These are phyloP conservation scores for Anticlea derivata DNA, from an alignment of 2,888 invertebrate genomes.

Conservation along the genomic window DNA sequence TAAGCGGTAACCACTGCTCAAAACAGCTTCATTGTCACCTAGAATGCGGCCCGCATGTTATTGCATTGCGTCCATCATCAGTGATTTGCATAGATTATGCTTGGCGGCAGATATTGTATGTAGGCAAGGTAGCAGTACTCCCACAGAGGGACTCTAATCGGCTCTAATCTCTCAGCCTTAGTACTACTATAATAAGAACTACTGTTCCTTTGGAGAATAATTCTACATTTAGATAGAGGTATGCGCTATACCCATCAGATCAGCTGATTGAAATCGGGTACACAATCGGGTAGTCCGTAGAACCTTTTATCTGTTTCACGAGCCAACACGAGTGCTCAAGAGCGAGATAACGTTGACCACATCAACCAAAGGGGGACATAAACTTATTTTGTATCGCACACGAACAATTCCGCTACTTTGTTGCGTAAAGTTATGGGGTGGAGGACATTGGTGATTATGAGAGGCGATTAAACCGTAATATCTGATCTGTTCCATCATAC, in stretches of 20 bases:
- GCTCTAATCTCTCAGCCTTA: no score
- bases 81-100: no score
- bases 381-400: slow-evolving; percentile 75
- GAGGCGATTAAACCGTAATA: slow-evolving; percentile 33
- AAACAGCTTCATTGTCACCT: no score
- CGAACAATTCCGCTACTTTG: slow-evolving; percentile 63
- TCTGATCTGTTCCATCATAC: slow-evolving; percentile 18
- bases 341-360: slow-evolving; percentile 70
- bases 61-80: no score
- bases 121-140: no score
- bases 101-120: no score
- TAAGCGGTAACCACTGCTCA: no score
- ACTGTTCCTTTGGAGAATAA: no score
- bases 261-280: not conserved
- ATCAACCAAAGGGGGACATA: slow-evolving; percentile 70
- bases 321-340: slow-evolving; percentile 63
- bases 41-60: no score
- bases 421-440: slow-evolving; percentile 42
- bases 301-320: slow-evolving; percentile 58
- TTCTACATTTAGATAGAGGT: no score
- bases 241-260: not conserved
- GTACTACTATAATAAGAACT: no score
- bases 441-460: slow-evolving; percentile 37
- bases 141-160: no score
- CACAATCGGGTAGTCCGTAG: slow-evolving; percentile 12